Evolutionary conservation across 2,888 invertebrate genomes (phyloP).

Genomic region (Mystacides longicornis): DNA sequence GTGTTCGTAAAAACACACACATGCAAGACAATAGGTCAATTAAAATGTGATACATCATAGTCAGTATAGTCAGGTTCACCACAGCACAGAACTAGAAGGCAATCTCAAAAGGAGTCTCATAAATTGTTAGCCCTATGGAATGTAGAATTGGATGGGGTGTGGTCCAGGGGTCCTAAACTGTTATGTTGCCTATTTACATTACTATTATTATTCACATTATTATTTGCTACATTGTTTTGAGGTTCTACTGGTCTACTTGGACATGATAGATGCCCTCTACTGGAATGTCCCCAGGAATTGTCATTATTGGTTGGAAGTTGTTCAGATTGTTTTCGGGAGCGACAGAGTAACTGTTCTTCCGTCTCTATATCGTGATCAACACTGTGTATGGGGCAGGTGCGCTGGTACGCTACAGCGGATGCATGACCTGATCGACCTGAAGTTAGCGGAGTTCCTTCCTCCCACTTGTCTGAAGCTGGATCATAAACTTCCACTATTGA

Average conservation of each 20-base stretch:
- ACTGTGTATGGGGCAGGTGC: slow-evolving; percentile 45
- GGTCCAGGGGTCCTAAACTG: not conserved
- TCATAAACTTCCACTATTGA: slow-evolving; percentile 85
- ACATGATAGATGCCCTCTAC: not conserved
- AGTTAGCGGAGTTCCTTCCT: slow-evolving; percentile 65
- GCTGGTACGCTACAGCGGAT: slow-evolving; percentile 79
- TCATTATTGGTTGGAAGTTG: not conserved
- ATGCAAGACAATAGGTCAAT: no score
- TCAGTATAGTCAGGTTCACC: not conserved
- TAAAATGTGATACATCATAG: no score
- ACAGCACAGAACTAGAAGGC: slow-evolving; percentile 16
- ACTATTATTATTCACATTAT: not conserved
- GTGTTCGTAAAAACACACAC: no score
- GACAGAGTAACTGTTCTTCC: not conserved
- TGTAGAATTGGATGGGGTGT: not conserved
- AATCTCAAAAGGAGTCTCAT: slow-evolving; percentile 22
- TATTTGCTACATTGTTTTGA: not conserved
- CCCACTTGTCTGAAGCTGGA: slow-evolving; percentile 69
- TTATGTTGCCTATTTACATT: not conserved
- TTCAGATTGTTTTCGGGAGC: not conserved
- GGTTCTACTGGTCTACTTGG: not conserved
- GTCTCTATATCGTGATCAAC: slow-evolving; percentile 25
- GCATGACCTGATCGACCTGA: slow-evolving; percentile 89
- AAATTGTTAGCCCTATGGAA: slow-evolving; percentile 13
- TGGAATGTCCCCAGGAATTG: not conserved